Evolutionary conservation across 1,140 invertebrate species (phyloP).

Genomic region (Neomicropteryx cornuta): DNA sequence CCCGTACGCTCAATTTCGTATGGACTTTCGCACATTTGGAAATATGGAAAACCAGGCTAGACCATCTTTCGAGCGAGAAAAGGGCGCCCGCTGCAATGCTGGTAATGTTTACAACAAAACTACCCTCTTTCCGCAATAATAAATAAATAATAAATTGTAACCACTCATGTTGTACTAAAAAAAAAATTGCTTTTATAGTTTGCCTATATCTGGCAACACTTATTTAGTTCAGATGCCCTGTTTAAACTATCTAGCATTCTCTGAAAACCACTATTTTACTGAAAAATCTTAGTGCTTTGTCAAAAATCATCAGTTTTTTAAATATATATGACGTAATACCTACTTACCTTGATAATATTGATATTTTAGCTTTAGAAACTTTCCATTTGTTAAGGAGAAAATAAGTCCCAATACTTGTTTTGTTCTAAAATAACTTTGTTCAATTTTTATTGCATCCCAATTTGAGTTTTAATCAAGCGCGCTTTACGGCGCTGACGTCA

Average conservation of each 20-base stretch:
- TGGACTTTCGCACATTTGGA: slow-evolving; percentile 73
- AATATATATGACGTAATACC: too few species aligned
- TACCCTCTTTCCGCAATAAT: neutral
- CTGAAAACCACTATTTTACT: too few species aligned
- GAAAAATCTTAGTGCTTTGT: too few species aligned
- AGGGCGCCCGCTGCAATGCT: slow-evolving; percentile 28
- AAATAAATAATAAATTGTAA: neutral
- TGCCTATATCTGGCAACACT: neutral
- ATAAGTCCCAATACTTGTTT: too few species aligned
- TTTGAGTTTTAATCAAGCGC: too few species aligned
- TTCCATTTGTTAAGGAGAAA: too few species aligned
- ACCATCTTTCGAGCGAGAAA: slow-evolving; percentile 24
- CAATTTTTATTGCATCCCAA: too few species aligned
- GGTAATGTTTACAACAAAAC: slow-evolving; percentile 18
- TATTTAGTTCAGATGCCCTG: neutral
- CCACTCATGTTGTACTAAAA: neutral
- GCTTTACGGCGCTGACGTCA: too few species aligned
- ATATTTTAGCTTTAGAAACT: too few species aligned
- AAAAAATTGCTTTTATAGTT: neutral
- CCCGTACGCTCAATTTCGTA: slow-evolving; percentile 73
- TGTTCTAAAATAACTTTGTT: too few species aligned
- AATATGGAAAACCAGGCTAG: slow-evolving; percentile 51
- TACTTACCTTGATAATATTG: too few species aligned
- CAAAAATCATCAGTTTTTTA: too few species aligned
- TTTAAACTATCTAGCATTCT: neutral